These are phyloP conservation scores for Diadegma fenestrale DNA, from an alignment of 2,888 invertebrate genomes.

Conservation along the genomic window DNA sequence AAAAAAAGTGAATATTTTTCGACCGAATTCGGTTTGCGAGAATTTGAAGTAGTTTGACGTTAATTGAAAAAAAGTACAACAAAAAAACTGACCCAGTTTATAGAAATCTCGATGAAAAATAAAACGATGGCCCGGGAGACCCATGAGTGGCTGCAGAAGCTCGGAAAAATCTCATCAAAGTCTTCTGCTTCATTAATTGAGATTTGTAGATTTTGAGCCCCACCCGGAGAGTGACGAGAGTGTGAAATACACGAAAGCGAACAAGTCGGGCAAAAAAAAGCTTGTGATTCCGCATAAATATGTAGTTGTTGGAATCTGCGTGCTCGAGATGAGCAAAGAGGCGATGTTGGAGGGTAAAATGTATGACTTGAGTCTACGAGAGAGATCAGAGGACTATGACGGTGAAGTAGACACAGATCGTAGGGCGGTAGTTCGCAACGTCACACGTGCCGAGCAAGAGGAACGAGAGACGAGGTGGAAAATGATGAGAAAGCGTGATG, in stretches of 20 bases:
- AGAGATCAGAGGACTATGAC: conserved; percentile 28
- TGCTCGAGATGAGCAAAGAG: conserved; percentile 4
- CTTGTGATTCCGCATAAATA: conserved; percentile 1
- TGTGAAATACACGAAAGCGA: conserved; percentile 46
- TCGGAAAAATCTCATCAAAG: no score
- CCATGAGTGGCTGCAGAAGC: neutral
- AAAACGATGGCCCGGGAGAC: neutral
- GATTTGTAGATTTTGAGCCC: conserved; percentile 70
- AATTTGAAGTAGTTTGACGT: neutral
- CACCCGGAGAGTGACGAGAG: conserved; percentile 71
- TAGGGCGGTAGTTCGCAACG: conserved; percentile 23
- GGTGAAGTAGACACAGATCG: conserved; percentile 31
- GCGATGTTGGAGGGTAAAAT: conserved; percentile 10
- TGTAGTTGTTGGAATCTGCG: conserved; percentile 33
- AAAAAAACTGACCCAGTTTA: neutral
- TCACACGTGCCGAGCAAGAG: conserved; percentile 44
- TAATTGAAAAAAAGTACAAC: neutral
- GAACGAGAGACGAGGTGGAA: conserved; percentile 45
- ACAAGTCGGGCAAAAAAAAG: conserved; percentile 19
- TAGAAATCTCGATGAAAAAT: neutral
- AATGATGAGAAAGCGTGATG: conserved; percentile 35
- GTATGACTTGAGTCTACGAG: conserved; percentile 55
- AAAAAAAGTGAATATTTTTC: neutral
- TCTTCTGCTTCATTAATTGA: neutral
- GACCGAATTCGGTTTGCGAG: neutral